These are phyloP conservation scores for Cygnus buccinator DNA, from an alignment of 2,113 vertebrate genomes.

Conservation along the genomic window DNA sequence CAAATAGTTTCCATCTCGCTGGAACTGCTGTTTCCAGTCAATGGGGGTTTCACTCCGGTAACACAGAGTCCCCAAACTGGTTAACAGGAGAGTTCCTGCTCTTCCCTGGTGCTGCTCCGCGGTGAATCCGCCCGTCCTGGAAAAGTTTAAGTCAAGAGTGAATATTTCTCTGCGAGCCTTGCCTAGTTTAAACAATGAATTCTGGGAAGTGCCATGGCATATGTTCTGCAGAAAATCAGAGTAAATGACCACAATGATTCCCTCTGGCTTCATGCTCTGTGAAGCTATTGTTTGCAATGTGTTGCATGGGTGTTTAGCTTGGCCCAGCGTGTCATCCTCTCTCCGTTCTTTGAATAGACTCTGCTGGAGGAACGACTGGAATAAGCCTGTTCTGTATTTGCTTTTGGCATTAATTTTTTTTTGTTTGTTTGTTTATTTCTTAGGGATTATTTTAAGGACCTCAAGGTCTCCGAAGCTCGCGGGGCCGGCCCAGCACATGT, in stretches of 20 bases:
- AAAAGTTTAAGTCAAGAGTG: slow-evolving; percentile 1
- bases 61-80: not conserved
- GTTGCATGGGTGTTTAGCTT: slow-evolving; percentile 67
- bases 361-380: slow-evolving; percentile 50
- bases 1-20: slow-evolving; percentile 33
- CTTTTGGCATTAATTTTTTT: not conserved
- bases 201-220: slow-evolving; percentile 55
- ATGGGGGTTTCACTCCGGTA: not conserved
- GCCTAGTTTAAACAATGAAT: slow-evolving; percentile 30
- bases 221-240: slow-evolving; percentile 54
- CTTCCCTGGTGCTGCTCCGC: not conserved
- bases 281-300: slow-evolving; percentile 65
- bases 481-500: not conserved
- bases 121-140: not conserved
- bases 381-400: slow-evolving; percentile 58
- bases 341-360: slow-evolving; percentile 43
- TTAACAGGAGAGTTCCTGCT: not conserved
- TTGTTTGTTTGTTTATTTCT: slow-evolving; percentile 69
- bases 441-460: slow-evolving; percentile 61
- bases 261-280: slow-evolving; percentile 54
- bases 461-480: slow-evolving; percentile 15
- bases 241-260: slow-evolving; percentile 65
- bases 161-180: not conserved
- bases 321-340: slow-evolving; percentile 61
- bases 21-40: slow-evolving; percentile 15